A percentile compares a stretch with the other conserved stretches of the same genome.
Evolutionary conservation across 2,888 invertebrate species (phyloP).

Genomic region (Xanthorhoe designata): DNA sequence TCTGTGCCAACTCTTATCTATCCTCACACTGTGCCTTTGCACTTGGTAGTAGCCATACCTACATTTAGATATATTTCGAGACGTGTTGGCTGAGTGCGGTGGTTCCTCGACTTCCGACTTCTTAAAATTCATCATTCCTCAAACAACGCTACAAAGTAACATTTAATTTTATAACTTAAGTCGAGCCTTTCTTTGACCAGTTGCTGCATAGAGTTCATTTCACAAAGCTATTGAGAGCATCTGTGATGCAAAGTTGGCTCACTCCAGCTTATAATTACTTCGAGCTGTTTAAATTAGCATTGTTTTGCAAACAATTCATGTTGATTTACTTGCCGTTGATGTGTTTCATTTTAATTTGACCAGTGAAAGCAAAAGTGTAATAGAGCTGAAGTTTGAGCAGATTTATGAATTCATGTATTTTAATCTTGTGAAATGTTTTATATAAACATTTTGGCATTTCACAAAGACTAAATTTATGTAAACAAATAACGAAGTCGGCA

Average conservation of each 20-base stretch:
- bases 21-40: no score
- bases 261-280: constrained; percentile 26
- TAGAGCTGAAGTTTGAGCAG: neutral
- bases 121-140: neutral
- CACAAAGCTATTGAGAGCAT: constrained; percentile 43
- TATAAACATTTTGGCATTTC: neutral
- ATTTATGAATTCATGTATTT: constrained; percentile 4
- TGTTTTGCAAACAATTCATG: constrained; percentile 30
- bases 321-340: constrained; percentile 31
- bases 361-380: constrained; percentile 1
- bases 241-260: constrained; percentile 37
- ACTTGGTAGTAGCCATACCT: no score
- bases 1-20: no score
- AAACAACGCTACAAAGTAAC: neutral
- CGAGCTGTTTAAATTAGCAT: constrained; percentile 34
- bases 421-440: neutral
- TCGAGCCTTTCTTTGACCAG: constrained; percentile 44
- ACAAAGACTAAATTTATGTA: neutral
- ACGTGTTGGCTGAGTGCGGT: no score
- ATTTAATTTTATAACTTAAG: constrained; percentile 1
- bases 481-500: no score
- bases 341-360: constrained; percentile 22
- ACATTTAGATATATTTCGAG: no score
- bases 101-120: no score
- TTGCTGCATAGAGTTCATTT: constrained; percentile 48